phyloP scores from a whole-genome alignment of 2,113 vertebrate species.

The Parotia lawesii region DNA sequence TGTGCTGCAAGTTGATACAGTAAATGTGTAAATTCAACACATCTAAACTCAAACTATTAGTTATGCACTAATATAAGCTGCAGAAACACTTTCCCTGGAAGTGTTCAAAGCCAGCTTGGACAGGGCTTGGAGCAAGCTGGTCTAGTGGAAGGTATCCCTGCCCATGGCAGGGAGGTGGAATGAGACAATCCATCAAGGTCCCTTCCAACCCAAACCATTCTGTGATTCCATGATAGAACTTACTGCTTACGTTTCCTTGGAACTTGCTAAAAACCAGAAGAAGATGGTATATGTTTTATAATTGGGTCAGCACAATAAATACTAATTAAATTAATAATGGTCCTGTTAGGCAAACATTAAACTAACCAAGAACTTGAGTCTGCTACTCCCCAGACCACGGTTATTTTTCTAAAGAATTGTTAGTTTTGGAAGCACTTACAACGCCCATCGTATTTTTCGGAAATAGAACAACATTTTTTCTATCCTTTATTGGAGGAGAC shows the following conservation, averaged over 20 bases:
- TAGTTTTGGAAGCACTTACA: slow-evolving; percentile 5
- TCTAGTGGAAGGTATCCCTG: not conserved
- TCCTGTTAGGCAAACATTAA: not conserved
- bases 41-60: not conserved
- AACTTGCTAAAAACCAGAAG: not conserved
- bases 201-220: not conserved
- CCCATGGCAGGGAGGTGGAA: not conserved
- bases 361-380: not conserved
- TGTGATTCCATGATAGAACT: not conserved
- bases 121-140: not conserved
- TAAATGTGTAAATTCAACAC: not conserved
- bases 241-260: not conserved
- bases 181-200: not conserved
- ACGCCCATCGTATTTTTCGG: not conserved
- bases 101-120: not conserved
- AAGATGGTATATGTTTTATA: not conserved
- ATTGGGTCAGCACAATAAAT: not conserved
- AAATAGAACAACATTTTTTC: not conserved
- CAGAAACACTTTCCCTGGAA: not conserved
- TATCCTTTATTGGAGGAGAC: not conserved
- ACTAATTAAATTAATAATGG: not conserved
- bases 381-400: not conserved
- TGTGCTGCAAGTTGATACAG: not conserved
- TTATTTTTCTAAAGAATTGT: not conserved
- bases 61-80: not conserved